A percentile compares a stretch with the other conserved stretches of the same genome.
phyloP scores from a whole-genome alignment of 2,888 invertebrate genomes.

The Fragum fragum region DNA sequence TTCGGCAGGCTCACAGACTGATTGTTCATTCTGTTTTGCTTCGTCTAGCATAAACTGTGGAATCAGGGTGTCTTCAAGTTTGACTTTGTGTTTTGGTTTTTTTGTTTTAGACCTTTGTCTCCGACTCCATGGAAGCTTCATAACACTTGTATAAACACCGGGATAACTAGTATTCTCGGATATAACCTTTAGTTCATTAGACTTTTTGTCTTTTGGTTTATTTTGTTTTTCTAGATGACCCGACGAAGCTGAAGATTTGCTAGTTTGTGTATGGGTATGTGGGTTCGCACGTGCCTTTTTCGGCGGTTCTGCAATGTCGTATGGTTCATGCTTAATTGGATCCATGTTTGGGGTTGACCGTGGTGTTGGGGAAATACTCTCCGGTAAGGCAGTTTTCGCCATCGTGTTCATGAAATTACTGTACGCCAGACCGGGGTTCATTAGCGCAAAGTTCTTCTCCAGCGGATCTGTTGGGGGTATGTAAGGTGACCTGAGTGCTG shows the following conservation, averaged over 20 bases:
- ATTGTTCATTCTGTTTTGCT: slow-evolving; percentile 14
- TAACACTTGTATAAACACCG: slow-evolving; percentile 82
- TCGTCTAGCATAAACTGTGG: slow-evolving; percentile 61
- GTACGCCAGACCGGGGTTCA: slow-evolving; percentile 42
- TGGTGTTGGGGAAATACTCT: slow-evolving; percentile 18
- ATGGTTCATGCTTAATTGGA: neutral
- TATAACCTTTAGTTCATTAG: slow-evolving; percentile 78
- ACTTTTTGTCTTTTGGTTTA: slow-evolving; percentile 43
- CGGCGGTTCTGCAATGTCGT: neutral
- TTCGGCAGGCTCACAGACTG: slow-evolving; percentile 7
- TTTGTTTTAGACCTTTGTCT: slow-evolving; percentile 77
- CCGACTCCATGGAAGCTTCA: slow-evolving; percentile 82
- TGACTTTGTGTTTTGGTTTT: slow-evolving; percentile 64
- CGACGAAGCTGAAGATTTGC: neutral
- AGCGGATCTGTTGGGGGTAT: slow-evolving; percentile 24
- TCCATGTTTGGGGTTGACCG: neutral
- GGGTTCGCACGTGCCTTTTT: neutral
- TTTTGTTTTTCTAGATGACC: slow-evolving; percentile 2
- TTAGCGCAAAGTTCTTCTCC: slow-evolving; percentile 24
- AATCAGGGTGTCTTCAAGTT: slow-evolving; percentile 55
- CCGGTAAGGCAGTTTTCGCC: slow-evolving; percentile 22
- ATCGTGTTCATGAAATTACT: slow-evolving; percentile 34
- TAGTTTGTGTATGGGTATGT: neutral
- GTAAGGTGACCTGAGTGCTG: slow-evolving; percentile 27
- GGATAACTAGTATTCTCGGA: slow-evolving; percentile 79